phyloP scores from a whole-genome alignment of 2,113 vertebrate species.

The Potamarius usumacintae region DNA sequence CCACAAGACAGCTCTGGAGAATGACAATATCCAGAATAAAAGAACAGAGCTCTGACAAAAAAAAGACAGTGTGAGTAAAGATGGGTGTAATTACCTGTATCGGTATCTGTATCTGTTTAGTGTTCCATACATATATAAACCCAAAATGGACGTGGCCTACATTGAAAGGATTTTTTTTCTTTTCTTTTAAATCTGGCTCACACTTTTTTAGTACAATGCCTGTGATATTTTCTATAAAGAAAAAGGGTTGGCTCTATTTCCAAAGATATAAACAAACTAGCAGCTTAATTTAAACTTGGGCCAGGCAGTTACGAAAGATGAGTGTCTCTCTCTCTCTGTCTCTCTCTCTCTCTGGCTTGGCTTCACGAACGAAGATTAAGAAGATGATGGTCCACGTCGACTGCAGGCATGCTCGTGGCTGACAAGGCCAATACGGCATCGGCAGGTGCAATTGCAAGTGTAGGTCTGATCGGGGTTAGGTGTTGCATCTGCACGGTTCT shows the following conservation, averaged over 20 bases:
- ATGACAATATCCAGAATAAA: constrained; percentile 12
- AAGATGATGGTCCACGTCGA: too few relatives aligned
- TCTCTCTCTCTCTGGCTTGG: too few relatives aligned
- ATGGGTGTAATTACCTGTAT: constrained; percentile 3
- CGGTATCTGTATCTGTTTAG: background rate
- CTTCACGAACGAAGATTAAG: too few relatives aligned
- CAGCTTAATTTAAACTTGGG: background rate
- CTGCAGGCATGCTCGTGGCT: too few relatives aligned
- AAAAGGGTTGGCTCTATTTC: background rate
- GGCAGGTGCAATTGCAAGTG: too few relatives aligned
- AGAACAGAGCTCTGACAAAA: background rate
- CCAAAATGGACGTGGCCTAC: background rate
- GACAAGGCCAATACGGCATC: too few relatives aligned
- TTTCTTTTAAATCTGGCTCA: background rate
- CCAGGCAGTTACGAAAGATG: background rate
- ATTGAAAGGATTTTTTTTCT: background rate
- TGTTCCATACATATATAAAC: background rate
- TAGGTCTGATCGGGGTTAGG: too few relatives aligned
- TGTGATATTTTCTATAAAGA: background rate
- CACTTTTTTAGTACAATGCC: background rate
- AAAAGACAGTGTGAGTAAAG: background rate
- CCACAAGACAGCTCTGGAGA: constrained; percentile 13
- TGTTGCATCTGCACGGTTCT: too few relatives aligned
- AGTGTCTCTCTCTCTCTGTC: too few relatives aligned
- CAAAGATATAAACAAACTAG: background rate